These are phyloP conservation scores for Chloroclysta siterata DNA, from an alignment of 2,888 invertebrate genomes.

Conservation along the genomic window DNA sequence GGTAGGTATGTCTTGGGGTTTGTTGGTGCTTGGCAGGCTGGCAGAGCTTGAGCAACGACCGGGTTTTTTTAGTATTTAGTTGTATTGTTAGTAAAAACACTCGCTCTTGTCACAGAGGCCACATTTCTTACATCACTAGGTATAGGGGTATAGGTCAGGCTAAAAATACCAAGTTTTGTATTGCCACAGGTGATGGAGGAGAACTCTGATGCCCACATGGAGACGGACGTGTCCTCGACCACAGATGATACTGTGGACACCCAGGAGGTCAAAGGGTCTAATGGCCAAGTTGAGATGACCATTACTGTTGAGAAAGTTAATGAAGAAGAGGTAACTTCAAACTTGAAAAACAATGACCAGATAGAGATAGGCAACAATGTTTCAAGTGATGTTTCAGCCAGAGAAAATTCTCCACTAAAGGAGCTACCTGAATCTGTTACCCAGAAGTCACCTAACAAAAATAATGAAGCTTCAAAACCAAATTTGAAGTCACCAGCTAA, in stretches of 20 bases:
- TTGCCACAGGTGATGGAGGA: conserved; percentile 76
- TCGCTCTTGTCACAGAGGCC: conserved; percentile 40
- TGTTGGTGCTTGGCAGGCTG: conserved; percentile 57
- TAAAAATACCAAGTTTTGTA: conserved; percentile 60
- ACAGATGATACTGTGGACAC: conserved; percentile 66
- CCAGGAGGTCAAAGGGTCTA: conserved; percentile 61
- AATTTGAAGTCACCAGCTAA: conserved; percentile 41
- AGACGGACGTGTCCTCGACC: conserved; percentile 75
- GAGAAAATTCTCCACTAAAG: conserved; percentile 14
- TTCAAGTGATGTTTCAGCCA: conserved; percentile 23
- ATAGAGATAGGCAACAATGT: conserved; percentile 24
- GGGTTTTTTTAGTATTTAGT: conserved; percentile 62
- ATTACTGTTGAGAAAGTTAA: conserved; percentile 68
- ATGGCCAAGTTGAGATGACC: conserved; percentile 67
- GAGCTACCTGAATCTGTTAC: conserved; percentile 2
- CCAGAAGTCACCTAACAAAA: conserved; percentile 37
- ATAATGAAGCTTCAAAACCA: conserved; percentile 34
- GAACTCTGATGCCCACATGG: conserved; percentile 70
- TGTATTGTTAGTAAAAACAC: conserved; percentile 32
- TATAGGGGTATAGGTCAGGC: conserved; percentile 52
- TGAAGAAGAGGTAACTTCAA: conserved; percentile 49
- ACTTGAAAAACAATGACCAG: conserved; percentile 39
- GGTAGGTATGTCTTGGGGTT: background rate
- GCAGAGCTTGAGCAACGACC: conserved; percentile 73
- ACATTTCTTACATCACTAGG: conserved; percentile 51